Evolutionary conservation across 1,140 invertebrate species (phyloP).

Genomic region (Trichomalopsis sarcophagae): DNA sequence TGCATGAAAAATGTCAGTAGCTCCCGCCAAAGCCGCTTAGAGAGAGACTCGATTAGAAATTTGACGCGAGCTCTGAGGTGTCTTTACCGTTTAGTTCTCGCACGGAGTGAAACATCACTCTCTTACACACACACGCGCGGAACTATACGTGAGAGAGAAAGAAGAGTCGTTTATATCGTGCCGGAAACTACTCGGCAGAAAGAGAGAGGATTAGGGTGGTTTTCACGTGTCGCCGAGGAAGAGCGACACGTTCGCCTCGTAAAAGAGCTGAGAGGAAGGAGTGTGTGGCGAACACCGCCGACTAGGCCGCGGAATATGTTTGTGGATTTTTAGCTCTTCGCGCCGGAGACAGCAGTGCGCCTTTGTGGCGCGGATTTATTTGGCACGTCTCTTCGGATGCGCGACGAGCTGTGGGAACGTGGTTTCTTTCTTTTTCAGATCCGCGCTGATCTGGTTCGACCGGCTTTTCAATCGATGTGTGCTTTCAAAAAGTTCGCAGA

Average conservation of each 20-base stretch:
- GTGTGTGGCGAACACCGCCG: not conserved
- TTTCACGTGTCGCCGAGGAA: constrained; percentile 46
- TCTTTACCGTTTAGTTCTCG: constrained; percentile 25
- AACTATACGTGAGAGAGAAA: not conserved
- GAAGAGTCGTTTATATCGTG: constrained; percentile 28
- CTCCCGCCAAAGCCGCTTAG: constrained; percentile 11
- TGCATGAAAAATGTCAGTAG: not conserved
- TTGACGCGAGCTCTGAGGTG: constrained; percentile 34
- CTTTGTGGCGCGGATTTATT: not conserved
- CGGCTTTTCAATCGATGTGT: too few species aligned
- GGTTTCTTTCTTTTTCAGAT: too few species aligned
- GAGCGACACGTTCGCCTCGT: too few species aligned
- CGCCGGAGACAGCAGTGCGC: not conserved
- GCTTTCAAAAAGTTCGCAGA: too few species aligned
- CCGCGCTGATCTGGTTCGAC: too few species aligned
- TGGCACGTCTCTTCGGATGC: not conserved
- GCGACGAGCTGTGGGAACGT: too few species aligned
- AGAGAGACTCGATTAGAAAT: constrained; percentile 37
- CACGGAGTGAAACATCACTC: constrained; percentile 33
- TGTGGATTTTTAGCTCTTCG: constrained; percentile 18
- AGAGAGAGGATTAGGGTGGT: constrained; percentile 34
- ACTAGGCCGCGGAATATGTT: constrained; percentile 48
- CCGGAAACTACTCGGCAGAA: constrained; percentile 41
- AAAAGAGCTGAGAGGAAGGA: not conserved
- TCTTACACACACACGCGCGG: not conserved